Conservation (phyloP, 2,888 invertebrate genomes). For the Argyresthia albistria region DNA sequence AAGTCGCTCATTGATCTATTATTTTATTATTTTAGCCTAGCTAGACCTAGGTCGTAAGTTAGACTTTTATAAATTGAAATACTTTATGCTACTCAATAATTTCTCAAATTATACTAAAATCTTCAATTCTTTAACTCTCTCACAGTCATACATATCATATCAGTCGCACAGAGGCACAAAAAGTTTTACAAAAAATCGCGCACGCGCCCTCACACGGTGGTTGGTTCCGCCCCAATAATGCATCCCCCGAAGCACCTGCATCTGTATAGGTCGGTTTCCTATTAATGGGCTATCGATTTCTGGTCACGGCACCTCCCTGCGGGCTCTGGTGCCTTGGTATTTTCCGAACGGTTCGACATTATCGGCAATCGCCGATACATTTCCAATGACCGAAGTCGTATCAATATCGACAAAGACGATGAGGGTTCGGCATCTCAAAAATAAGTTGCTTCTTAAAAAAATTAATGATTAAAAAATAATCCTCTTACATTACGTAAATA, state of each 20-base stretch:
- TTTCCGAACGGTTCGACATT: slow-evolving; percentile 72
- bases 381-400: slow-evolving; percentile 34
- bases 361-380: slow-evolving; percentile 69
- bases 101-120: too few relatives aligned
- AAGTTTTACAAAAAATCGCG: slow-evolving; percentile 25
- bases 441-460: too few relatives aligned
- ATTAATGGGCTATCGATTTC: slow-evolving; percentile 69
- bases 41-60: too few relatives aligned
- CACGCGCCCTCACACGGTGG: slow-evolving; percentile 35
- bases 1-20: too few relatives aligned
- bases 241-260: slow-evolving; percentile 38
- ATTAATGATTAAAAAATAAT: too few relatives aligned
- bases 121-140: too few relatives aligned
- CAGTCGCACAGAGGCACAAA: background rate
- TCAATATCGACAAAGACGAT: slow-evolving; percentile 23
- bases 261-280: slow-evolving; percentile 48
- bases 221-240: slow-evolving; percentile 31
- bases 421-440: too few relatives aligned
- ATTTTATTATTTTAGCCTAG: too few relatives aligned
- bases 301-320: slow-evolving; percentile 49
- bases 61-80: too few relatives aligned
- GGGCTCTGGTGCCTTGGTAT: slow-evolving; percentile 57
- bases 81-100: too few relatives aligned
- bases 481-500: too few relatives aligned
- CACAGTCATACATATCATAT: too few relatives aligned